Conservation (phyloP, 2,888 invertebrate species). For the Andrena hattorfiana region DNA sequence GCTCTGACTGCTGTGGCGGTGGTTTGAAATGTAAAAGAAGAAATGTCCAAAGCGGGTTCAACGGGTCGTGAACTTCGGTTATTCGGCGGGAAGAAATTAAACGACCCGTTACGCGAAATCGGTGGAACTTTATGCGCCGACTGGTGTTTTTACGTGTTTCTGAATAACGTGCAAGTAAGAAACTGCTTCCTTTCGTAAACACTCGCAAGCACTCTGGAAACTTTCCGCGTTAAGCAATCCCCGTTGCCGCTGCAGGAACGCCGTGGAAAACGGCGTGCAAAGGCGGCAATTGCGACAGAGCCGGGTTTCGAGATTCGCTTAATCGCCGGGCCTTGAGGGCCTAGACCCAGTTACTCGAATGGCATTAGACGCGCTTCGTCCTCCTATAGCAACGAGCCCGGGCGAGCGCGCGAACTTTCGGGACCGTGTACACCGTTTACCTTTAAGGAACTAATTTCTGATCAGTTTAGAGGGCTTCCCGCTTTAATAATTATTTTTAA, state of each 20-base stretch:
- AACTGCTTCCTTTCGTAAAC: slow-evolving; percentile 75
- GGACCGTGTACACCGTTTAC: too few species aligned
- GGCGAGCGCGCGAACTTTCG: slow-evolving; percentile 1
- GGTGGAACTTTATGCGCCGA: slow-evolving; percentile 29
- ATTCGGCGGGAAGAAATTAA: background rate
- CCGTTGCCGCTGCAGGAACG: slow-evolving; percentile 65
- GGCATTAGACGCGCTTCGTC: slow-evolving; percentile 66
- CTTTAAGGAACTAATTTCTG: too few species aligned
- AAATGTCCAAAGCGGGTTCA: background rate
- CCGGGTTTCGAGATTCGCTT: slow-evolving; percentile 82
- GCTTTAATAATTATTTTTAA: too few species aligned
- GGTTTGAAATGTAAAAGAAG: background rate
- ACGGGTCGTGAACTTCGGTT: background rate
- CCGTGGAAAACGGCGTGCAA: slow-evolving; percentile 72
- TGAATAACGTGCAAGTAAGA: slow-evolving; percentile 65
- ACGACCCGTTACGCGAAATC: slow-evolving; percentile 19
- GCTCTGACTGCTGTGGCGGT: background rate
- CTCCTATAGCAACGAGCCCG: slow-evolving; percentile 36
- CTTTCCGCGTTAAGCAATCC: slow-evolving; percentile 76
- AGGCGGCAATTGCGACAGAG: slow-evolving; percentile 79
- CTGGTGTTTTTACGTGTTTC: slow-evolving; percentile 58
- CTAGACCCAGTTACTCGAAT: slow-evolving; percentile 80
- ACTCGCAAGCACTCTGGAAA: slow-evolving; percentile 76
- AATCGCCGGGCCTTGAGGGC: slow-evolving; percentile 81
- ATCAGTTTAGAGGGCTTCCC: too few species aligned